These are phyloP conservation scores for Drosophila funebris DNA, from an alignment of 1,140 invertebrate genomes.

Conservation along the genomic window DNA sequence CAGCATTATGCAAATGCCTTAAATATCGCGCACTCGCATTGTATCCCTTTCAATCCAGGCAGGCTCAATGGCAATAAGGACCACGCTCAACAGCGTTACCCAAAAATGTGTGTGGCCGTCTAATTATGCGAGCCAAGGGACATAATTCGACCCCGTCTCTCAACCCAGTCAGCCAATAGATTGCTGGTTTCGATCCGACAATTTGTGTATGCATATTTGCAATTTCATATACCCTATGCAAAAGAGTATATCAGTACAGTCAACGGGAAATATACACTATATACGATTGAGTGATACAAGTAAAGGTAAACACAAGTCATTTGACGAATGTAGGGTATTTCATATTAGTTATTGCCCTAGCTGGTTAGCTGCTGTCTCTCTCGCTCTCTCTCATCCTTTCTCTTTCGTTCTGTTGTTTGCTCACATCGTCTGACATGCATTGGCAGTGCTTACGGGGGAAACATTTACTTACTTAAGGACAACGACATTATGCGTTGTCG, in stretches of 20 bases:
- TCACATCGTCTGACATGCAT: slow-evolving; percentile 14
- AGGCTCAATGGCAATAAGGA: slow-evolving; percentile 36
- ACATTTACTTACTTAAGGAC: slow-evolving; percentile 94
- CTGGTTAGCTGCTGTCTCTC: not conserved
- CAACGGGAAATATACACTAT: not conserved
- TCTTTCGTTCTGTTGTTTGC: slow-evolving; percentile 4
- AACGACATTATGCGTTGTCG: slow-evolving; percentile 92
- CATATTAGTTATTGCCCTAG: not conserved
- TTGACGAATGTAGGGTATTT: not conserved
- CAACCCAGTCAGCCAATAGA: slow-evolving; percentile 30
- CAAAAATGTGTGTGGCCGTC: slow-evolving; percentile 18
- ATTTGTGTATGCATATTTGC: slow-evolving; percentile 53
- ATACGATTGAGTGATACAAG: not conserved
- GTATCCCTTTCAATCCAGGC: slow-evolving; percentile 50
- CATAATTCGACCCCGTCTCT: slow-evolving; percentile 58
- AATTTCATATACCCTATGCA: not conserved
- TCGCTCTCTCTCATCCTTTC: not conserved
- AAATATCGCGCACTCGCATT: slow-evolving; percentile 52
- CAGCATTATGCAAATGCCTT: slow-evolving; percentile 73
- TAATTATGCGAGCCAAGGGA: slow-evolving; percentile 74
- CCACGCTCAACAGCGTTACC: not conserved
- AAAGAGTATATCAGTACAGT: not conserved
- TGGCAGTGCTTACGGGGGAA: not conserved
- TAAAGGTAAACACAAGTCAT: not conserved
- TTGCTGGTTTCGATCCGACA: slow-evolving; percentile 12